phyloP scores from a whole-genome alignment of 2,888 invertebrate species.

The Schizaphis graminum region DNA sequence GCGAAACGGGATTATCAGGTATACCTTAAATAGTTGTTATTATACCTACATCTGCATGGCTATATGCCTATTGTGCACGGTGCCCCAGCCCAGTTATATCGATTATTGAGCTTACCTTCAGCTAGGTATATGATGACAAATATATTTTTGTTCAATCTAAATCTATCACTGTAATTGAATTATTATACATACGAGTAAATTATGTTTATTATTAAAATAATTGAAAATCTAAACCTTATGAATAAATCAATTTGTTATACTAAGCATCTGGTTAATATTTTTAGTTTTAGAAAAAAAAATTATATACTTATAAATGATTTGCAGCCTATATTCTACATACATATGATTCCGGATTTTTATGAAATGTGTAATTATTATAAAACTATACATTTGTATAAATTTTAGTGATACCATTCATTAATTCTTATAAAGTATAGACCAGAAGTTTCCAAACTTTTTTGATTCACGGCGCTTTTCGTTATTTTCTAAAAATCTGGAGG shows the following conservation, averaged over 20 bases:
- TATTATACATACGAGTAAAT: no score
- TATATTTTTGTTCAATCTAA: neutral
- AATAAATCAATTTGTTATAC: neutral
- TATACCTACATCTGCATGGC: neutral
- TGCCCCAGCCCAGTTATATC: neutral
- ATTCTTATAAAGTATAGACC: neutral
- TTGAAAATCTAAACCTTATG: neutral
- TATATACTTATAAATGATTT: neutral
- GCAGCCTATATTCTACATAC: neutral
- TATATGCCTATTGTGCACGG: neutral
- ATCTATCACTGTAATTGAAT: neutral
- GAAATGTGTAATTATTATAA: neutral
- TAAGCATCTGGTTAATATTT: neutral
- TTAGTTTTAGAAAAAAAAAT: neutral
- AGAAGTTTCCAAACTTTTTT: no score
- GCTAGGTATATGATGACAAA: neutral
- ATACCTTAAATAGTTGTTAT: neutral
- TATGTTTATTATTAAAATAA: neutral
- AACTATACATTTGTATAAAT: neutral
- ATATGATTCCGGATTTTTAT: neutral
- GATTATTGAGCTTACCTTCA: neutral
- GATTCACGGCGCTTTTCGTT: no score
- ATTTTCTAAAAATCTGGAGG: no score
- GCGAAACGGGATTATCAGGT: constrained; percentile 57
- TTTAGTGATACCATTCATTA: neutral